Base-by-base conservation (phyloP, 2,113 vertebrate species). In the Pholis gunnellus region DNA sequence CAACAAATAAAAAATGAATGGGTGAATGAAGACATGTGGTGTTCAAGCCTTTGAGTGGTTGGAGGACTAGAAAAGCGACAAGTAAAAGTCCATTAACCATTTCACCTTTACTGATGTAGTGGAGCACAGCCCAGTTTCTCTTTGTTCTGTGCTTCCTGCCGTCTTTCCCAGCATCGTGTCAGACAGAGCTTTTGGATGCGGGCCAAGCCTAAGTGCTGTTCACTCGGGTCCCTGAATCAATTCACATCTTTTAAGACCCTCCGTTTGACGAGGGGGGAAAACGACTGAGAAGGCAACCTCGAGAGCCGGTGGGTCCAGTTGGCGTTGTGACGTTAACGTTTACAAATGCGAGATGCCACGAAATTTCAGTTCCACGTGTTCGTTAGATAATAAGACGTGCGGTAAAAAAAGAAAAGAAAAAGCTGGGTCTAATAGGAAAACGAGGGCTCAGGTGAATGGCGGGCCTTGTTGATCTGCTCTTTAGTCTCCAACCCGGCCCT, bases 151-250 rank as follows among this genome's bases (percentile, higher is more conserved):
- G 46, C 46, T 48, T 17, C 46, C 17, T 15, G 5, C 6, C 5
- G 4, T 25, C 36, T 70, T 54, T 66, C 42, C 22, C 25, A 36
- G 56, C 6, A 65, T 34, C 48, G 25, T 77, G 15, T 81, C 50
- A 48, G 56, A 67, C 68, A 25, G 69, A 81, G 61, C 56, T 82
- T 77, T 68, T 88, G 82, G 79, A 80, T 48, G 34, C 0, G 5
- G 9, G 76, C 88, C 83, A 79, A 20, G 38, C 15, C 70, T 52
- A 56, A 88, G 73, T 86, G 87, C 84, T 81, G 22, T 59, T 77
- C n/a, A 78, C 56, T 50, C 38, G n/a, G 40, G 29, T 72, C 50
- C 36, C 31, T 40, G 18, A 64, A 75, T 84, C 76, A 29, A 56
- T 75, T 75, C 60, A 42, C 13, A 60, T 73, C 57, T 76, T n/a